Evolutionary conservation across 2,113 vertebrate genomes (phyloP), one percentile per base, ranked within the genome.

Genomic region (Lophius piscatorius): DNA sequence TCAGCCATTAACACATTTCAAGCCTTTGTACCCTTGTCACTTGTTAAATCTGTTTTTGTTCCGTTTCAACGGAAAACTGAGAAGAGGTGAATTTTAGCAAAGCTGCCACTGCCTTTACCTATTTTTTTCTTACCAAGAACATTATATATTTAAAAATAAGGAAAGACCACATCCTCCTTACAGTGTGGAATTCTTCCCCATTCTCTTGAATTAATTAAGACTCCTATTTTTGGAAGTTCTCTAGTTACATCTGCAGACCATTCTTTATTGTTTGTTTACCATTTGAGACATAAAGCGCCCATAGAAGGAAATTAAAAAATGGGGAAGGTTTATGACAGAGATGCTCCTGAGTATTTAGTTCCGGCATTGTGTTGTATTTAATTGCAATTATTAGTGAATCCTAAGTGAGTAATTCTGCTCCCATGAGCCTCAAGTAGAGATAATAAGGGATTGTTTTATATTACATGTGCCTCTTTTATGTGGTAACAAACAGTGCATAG

Each of bases 121-220:
- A 35, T 5, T 45, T 50, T n/a, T 55, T 35, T 39, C 52, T 61
- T 40, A 58, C 45, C 16, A 17, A 18, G 11, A 61, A 63, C 77
- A 64, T 74, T 64, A 48, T 65, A 74, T 11, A 33, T 41, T 42
- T 51, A 22, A 66, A 63, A 74, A 68, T 20, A n/a, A 2, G 18
- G 0, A 58, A 61, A 17, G 8, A 6, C 16, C 2, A 14, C 26
- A 26, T 70, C 33, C 47, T 72, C 11, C 20, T 23, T 18, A 40
- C 24, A n/a, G n/a, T 14, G 16, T 56, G 39, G 4, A 51, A 62
- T 57, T 66, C 29, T 57, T 73, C 49, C 47, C 31, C 16, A 10
- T n/a, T 28, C 31, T 62, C 51, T 28, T 46, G 45, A 71, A 45
- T 62, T 62, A n/a, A 42, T 52, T 70, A 28, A 68, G n/a, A 66